Base-by-base conservation (phyloP, 2,888 invertebrate genomes). In the Brachynemurus nebulosus region DNA sequence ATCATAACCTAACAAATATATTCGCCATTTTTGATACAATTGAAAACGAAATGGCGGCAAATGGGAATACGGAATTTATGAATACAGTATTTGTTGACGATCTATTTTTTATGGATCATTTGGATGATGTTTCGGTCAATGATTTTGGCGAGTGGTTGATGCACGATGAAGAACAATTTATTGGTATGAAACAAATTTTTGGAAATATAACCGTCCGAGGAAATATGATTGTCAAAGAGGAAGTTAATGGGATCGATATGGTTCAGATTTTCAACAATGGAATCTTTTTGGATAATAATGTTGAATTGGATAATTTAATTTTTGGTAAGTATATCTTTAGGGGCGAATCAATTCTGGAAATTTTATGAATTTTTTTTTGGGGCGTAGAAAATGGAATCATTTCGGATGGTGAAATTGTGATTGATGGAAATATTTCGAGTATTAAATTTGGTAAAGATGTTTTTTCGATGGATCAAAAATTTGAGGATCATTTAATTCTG, bases 391-490 rank as follows among this genome's bases (percentile, higher is more conserved):
- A 49, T 45, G 42, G 37, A n/a, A 17, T 48, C n/a, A 35, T 51
- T 12, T 51, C 60, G 5, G 38, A 52, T 25, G 39, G 46, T 14
- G 35, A 42, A 8, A 45, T 65, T 20, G 47, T 45, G 34, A 46
- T 63, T 14, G 42, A 53, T 27, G 65, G 65, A 9, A 52, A 59
- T 18, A 54, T 67, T 18, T 62, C 63, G 41, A 59, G 61, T 21
- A 48, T 70, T 4, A 62, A 66, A 38, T 56, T 69, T n/a, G 56
- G 63, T 0, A 57, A 68, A n/a, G 68, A 69, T 53, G 59, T 70
- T 21, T 53, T 65, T 30, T 47, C 50, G 30, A 47, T 50, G 3
- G 49, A 51, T 23, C 53, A 58, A 49, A 51, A 51, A n/a, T 45
- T 60, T 14, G 30, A 42, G 18, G 58, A 54, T 33, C 44, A 54